phyloP scores from a whole-genome alignment of 2,113 vertebrate species.

The Petaurus breviceps region DNA sequence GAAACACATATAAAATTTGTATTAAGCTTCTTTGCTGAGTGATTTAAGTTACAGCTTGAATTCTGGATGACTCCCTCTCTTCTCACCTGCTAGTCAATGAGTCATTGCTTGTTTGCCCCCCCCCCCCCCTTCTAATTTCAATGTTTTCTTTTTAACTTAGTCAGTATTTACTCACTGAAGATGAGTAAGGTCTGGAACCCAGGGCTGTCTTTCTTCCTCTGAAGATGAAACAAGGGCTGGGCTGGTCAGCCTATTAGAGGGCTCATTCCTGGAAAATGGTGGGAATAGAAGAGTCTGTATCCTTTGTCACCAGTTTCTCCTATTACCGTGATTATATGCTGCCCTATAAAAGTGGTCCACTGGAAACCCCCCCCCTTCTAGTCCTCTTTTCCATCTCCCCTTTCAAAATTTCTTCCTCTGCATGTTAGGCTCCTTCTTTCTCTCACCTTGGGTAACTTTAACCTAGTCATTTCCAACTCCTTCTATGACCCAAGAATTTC shows the following conservation, averaged over 20 bases:
- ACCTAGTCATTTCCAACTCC: background rate
- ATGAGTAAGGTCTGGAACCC: background rate
- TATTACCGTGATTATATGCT: background rate
- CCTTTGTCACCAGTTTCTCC: background rate
- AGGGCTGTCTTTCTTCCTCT: background rate
- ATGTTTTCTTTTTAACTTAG: background rate
- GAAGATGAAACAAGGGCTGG: background rate
- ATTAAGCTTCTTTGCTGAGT: background rate
- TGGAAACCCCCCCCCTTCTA: background rate
- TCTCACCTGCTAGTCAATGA: background rate
- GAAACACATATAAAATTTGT: background rate
- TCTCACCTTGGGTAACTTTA: slow-evolving; percentile 1
- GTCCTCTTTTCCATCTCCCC: background rate
- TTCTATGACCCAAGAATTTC: background rate
- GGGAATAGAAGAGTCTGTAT: background rate
- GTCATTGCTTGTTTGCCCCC: background rate
- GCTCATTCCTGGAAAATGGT: background rate
- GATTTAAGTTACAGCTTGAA: background rate
- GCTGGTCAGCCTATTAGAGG: background rate
- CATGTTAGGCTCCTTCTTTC: background rate
- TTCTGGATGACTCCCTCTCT: background rate
- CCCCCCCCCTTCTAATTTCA: background rate
- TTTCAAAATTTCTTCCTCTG: background rate
- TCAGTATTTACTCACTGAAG: background rate
- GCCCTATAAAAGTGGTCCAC: background rate